Evolutionary conservation across 2,888 invertebrate genomes (phyloP).

Genomic region (Drosophila anceps): DNA sequence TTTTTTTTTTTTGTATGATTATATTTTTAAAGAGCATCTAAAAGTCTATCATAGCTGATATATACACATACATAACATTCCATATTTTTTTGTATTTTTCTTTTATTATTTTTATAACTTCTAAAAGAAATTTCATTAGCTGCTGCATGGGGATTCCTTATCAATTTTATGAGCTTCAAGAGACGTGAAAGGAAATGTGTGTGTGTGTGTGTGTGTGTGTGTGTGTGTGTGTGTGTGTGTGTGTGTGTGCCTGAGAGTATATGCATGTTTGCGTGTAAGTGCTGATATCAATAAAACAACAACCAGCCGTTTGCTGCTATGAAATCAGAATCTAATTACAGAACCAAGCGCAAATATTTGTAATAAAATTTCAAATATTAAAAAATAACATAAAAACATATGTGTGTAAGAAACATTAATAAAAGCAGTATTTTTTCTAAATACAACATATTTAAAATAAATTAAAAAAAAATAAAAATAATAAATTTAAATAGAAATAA

Average conservation of each 20-base stretch:
- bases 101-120: conserved; percentile 14
- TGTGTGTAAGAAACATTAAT: not conserved
- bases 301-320: not conserved
- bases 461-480: not conserved
- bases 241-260: not conserved
- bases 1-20: not conserved
- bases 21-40: not conserved
- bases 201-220: not conserved
- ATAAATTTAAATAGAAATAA: not conserved
- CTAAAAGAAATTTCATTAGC: conserved; percentile 3
- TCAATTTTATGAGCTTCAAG: conserved; percentile 31
- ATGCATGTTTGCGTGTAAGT: not conserved
- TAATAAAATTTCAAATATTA: not conserved
- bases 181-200: conserved; percentile 1
- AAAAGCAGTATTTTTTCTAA: not conserved
- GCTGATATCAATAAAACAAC: conserved; percentile 1
- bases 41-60: not conserved
- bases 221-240: not conserved
- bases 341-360: not conserved
- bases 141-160: conserved; percentile 37
- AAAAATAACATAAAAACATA: not conserved
- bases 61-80: not conserved
- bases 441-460: not conserved
- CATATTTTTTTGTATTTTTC: not conserved
- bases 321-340: conserved; percentile 4